Conservation (phyloP, 2,888 invertebrate species). For the Nyleta sp. region DNA sequence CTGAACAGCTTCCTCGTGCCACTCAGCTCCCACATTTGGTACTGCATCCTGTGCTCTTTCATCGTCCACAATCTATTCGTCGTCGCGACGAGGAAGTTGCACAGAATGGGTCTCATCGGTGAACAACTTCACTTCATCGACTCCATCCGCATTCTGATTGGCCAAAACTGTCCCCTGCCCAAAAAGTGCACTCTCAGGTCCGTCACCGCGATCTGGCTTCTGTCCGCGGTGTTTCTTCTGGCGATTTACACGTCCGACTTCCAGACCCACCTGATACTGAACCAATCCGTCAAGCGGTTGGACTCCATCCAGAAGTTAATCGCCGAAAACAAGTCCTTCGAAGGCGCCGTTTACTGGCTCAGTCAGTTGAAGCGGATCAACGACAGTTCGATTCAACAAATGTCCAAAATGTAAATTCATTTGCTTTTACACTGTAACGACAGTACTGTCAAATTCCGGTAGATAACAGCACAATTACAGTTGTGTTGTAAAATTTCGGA, state of each 20-base stretch:
- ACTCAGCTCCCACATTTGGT: background rate
- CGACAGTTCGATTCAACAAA: background rate
- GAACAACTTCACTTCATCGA: background rate
- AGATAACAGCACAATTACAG: too few relatives aligned
- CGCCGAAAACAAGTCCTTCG: background rate
- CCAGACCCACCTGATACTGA: background rate
- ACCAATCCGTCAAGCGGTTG: background rate
- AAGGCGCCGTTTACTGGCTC: background rate
- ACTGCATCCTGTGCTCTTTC: background rate
- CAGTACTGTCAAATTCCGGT: too few relatives aligned
- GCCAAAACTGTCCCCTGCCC: background rate
- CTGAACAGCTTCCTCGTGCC: background rate
- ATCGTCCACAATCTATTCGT: background rate
- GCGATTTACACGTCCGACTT: background rate
- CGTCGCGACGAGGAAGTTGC: background rate
- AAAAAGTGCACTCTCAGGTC: background rate
- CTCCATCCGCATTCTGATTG: background rate
- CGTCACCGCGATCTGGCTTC: background rate
- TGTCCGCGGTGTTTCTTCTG: background rate
- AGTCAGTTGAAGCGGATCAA: background rate
- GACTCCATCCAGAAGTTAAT: background rate
- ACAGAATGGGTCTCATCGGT: background rate
- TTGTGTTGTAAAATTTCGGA: too few relatives aligned
- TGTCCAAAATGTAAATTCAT: conserved; percentile 1
- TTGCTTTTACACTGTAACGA: too few relatives aligned